Percentiles rank a stretch among this genome's conserved stretches.
Evolutionary conservation across 37 sponge, comb jelly and placozoan species (phyloP).

Genomic region (Petrosia ficiformis): DNA sequence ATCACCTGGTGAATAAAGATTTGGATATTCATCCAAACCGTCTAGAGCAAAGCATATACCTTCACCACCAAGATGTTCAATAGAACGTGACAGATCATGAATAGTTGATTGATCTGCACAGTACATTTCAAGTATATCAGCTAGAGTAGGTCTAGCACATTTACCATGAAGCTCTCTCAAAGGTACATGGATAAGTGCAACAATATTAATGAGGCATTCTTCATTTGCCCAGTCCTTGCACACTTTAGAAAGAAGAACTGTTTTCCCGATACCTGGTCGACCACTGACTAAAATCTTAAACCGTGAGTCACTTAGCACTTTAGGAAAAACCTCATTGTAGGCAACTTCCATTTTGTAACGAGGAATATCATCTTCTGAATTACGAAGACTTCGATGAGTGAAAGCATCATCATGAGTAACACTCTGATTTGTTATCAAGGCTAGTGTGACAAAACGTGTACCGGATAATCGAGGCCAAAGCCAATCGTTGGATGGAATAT

Average conservation of each 20-base stretch:
- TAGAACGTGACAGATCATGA: background rate
- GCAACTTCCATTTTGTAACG: background rate
- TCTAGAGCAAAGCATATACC: slow-evolving; percentile 45
- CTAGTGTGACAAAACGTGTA: slow-evolving; percentile 29
- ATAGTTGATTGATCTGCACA: background rate
- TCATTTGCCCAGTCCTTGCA: slow-evolving; percentile 42
- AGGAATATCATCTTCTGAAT: slow-evolving; percentile 31
- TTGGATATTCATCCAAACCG: slow-evolving; percentile 55
- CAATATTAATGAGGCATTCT: slow-evolving; percentile 2
- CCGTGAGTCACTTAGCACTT: background rate
- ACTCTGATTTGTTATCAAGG: slow-evolving; percentile 16
- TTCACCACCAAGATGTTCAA: slow-evolving; percentile 16
- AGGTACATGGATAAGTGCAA: slow-evolving; percentile 19
- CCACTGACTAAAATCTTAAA: slow-evolving; percentile 21
- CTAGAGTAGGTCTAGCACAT: background rate
- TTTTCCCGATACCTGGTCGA: slow-evolving; percentile 39
- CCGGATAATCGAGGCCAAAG: slow-evolving; percentile 21
- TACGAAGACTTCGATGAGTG: slow-evolving; percentile 20
- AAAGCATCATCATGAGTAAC: slow-evolving; percentile 23
- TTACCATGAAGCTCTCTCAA: slow-evolving; percentile 26
- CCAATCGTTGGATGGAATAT: slow-evolving; percentile 6
- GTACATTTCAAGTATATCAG: slow-evolving; percentile 20
- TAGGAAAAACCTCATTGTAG: slow-evolving; percentile 16
- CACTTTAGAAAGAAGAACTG: slow-evolving; percentile 34
- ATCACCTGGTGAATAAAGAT: background rate